phyloP scores from a whole-genome alignment of 2,888 invertebrate species.

The Myopa tessellatipennis region DNA sequence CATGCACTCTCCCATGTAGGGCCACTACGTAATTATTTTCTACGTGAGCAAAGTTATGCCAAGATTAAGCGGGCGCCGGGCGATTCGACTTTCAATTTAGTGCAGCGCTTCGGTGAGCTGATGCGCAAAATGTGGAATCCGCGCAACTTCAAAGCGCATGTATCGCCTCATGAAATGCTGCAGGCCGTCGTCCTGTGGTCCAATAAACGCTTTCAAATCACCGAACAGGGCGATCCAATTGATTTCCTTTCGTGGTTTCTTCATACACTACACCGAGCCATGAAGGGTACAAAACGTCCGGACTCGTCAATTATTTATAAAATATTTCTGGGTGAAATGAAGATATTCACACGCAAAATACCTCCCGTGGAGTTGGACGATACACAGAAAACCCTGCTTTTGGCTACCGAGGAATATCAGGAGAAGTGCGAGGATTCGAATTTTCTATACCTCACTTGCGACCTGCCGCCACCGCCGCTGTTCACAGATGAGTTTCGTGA shows the following conservation, averaged over 20 bases:
- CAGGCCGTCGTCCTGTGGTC: conserved; percentile 98
- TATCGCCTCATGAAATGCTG: conserved; percentile 99
- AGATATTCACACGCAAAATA: conserved; percentile 90
- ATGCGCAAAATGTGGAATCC: conserved; percentile 99
- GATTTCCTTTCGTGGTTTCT: conserved; percentile 99
- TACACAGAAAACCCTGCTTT: conserved; percentile 82
- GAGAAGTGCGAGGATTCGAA: conserved; percentile 90
- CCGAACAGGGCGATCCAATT: conserved; percentile 97
- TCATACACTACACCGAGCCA: conserved; percentile 92
- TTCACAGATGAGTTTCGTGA: conserved; percentile 98
- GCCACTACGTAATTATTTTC: conserved; percentile 93
- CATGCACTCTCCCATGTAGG: conserved; percentile 95
- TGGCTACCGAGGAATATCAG: conserved; percentile 86
- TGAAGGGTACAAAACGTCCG: conserved; percentile 90
- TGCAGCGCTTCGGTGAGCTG: conserved; percentile 92
- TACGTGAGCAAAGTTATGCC: conserved; percentile 92
- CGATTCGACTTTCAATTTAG: conserved; percentile 90
- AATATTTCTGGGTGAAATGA: conserved; percentile 93
- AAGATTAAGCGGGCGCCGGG: conserved; percentile 93
- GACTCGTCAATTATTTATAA: conserved; percentile 94
- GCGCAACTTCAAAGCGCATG: conserved; percentile 98
- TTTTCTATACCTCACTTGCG: conserved; percentile 96
- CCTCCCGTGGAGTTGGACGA: conserved; percentile 93
- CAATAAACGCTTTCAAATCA: conserved; percentile 97
- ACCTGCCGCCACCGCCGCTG: conserved; percentile 95